Evolutionary conservation across 2,888 invertebrate genomes (phyloP), one percentile per base, ranked within the genome.

Genomic region (Invenusta paracnida): DNA sequence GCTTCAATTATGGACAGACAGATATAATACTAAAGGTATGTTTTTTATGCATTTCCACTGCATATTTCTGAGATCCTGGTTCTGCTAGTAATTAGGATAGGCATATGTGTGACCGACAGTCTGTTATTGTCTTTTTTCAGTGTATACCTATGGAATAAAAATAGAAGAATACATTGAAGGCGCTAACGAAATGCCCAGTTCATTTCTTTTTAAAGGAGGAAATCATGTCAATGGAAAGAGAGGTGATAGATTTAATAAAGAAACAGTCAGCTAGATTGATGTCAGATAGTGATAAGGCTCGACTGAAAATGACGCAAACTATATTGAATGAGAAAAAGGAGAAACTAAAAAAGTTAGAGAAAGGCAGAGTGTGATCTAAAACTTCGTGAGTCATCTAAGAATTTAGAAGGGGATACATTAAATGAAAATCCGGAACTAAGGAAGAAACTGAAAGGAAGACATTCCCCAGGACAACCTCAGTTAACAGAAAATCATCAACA

Each of bases 401-500:
- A 28, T 25, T 23, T 25, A 27, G 27, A 82, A 1, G 85, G 1
- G 17, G 85, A 85, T 1, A 27, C 67, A 1, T 28, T 27, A 1
- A n/a, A 66, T 29, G 67, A 84, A 67, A n/a, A 85, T 81, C 85
- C 85, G 11, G 27, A 81, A 1, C 25, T 67, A 13, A 67, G 85
- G 23, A 82, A 81, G 29, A 85, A 85, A 67, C 29, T 85, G 29
- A 85, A 85, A 85, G 28, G 81, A 27, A 30, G 23, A 23, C 79
- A 23, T 67, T 28, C 83, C n/a, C 25, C 28, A 29, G 66, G 66
- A 84, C 30, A 82, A 29, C 86, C 84, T 27, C 27, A 23, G 17
- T 13, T 66, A 23, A 29, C 48, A 66, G 84, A 30, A 79, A 83
- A 85, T 31, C 86, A 86, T 29, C 67, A 83, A 27, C n/a, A n/a